These are phyloP conservation scores for Ochropleura plecta DNA, from an alignment of 2,888 invertebrate genomes.

Conservation along the genomic window DNA sequence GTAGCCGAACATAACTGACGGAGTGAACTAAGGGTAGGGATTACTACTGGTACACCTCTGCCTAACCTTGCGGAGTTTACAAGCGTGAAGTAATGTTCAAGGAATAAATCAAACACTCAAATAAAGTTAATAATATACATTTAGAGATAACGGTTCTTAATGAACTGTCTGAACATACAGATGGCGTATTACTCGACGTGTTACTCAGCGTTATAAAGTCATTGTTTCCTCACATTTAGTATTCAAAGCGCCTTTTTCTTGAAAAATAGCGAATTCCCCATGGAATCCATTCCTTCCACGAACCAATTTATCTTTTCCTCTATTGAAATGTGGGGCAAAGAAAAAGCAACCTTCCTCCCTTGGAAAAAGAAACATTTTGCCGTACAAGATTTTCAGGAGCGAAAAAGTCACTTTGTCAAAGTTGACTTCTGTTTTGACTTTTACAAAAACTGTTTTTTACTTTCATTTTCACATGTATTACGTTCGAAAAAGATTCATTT, in stretches of 20 bases:
- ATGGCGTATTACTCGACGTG: conserved; percentile 57
- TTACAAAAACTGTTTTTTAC: conserved; percentile 53
- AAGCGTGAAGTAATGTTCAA: neutral
- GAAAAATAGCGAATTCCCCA: conserved; percentile 81
- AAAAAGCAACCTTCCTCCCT: conserved; percentile 53
- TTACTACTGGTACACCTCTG: neutral
- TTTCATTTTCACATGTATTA: conserved; percentile 65
- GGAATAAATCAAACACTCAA: neutral
- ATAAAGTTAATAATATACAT: neutral
- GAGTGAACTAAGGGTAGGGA: too few relatives aligned
- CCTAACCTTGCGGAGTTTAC: neutral
- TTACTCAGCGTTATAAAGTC: conserved; percentile 68
- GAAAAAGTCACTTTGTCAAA: conserved; percentile 35
- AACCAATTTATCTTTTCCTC: conserved; percentile 62
- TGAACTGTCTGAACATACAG: conserved; percentile 39
- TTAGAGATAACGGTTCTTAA: conserved; percentile 31
- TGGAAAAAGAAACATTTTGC: conserved; percentile 19
- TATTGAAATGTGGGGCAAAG: conserved; percentile 14
- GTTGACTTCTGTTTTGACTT: conserved; percentile 67
- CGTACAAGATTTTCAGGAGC: conserved; percentile 14
- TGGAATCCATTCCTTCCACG: conserved; percentile 73
- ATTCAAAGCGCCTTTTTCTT: conserved; percentile 80
- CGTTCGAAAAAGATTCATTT: conserved; percentile 63
- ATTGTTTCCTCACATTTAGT: conserved; percentile 71
- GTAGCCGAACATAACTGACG: neutral